Conservation (phyloP, 2,888 invertebrate genomes). For the Lucinisca nassula region DNA sequence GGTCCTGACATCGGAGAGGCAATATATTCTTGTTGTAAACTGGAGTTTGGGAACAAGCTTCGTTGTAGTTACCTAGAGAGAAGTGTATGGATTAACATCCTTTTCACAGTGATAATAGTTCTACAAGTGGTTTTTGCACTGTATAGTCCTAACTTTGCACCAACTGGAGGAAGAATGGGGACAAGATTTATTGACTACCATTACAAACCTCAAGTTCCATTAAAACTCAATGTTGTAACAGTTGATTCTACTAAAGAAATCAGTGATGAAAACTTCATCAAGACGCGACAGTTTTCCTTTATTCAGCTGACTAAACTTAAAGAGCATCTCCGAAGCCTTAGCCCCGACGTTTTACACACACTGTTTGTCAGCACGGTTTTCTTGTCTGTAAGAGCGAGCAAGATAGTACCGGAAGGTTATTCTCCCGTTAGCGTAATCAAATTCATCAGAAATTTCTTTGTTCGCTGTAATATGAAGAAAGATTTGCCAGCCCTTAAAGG, state of each 20-base stretch:
- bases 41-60: not conserved
- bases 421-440: slow-evolving; percentile 39
- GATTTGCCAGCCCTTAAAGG: slow-evolving; percentile 25
- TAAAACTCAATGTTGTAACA: slow-evolving; percentile 28
- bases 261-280: not conserved
- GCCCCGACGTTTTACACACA: not conserved
- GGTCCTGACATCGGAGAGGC: not conserved
- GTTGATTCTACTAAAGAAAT: not conserved
- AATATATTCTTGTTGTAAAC: slow-evolving; percentile 47
- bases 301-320: not conserved
- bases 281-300: not conserved
- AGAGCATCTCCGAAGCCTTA: not conserved
- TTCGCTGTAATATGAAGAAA: slow-evolving; percentile 37
- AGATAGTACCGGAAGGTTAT: slow-evolving; percentile 24
- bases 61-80: slow-evolving; percentile 29
- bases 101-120: slow-evolving; percentile 30
- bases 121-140: slow-evolving; percentile 39
- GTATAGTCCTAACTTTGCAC: slow-evolving; percentile 47
- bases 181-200: slow-evolving; percentile 21
- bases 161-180: slow-evolving; percentile 13
- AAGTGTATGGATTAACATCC: slow-evolving; percentile 34
- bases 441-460: slow-evolving; percentile 46
- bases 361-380: not conserved
- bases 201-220: slow-evolving; percentile 13
- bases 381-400: slow-evolving; percentile 23